These are phyloP conservation scores for Lepidurus arcticus DNA, from an alignment of 1,140 invertebrate species.

Conservation along the genomic window DNA sequence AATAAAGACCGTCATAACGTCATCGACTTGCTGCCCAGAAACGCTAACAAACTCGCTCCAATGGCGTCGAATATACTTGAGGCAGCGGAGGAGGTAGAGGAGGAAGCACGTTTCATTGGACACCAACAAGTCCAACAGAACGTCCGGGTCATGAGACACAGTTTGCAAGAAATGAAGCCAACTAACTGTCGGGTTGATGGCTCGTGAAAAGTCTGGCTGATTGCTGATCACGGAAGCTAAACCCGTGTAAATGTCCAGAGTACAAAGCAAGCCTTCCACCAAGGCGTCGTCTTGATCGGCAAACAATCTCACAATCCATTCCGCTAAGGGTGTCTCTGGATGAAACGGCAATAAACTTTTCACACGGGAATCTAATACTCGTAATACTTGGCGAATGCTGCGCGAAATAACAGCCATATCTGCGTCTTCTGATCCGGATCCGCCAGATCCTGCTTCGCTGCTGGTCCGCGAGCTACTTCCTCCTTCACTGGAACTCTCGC, in stretches of 20 bases:
- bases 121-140: slow-evolving; percentile 77
- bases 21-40: slow-evolving; percentile 58
- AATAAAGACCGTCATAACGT: slow-evolving; percentile 76
- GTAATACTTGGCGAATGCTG: slow-evolving; percentile 68
- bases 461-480: slow-evolving; percentile 49
- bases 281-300: slow-evolving; percentile 84
- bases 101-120: slow-evolving; percentile 88
- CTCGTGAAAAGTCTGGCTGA: slow-evolving; percentile 63
- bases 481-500: slow-evolving; percentile 59
- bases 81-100: slow-evolving; percentile 72
- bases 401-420: slow-evolving; percentile 81
- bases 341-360: slow-evolving; percentile 75
- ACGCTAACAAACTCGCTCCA: slow-evolving; percentile 71
- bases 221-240: slow-evolving; percentile 26
- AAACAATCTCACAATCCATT: slow-evolving; percentile 81
- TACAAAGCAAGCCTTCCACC: slow-evolving; percentile 87
- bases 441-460: slow-evolving; percentile 54
- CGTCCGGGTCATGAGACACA: slow-evolving; percentile 72
- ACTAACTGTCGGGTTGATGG: slow-evolving; percentile 60
- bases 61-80: slow-evolving; percentile 76
- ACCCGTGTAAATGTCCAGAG: slow-evolving; percentile 75
- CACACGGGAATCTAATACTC: slow-evolving; percentile 70
- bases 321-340: slow-evolving; percentile 75
- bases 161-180: slow-evolving; percentile 77
- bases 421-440: slow-evolving; percentile 52